These are phyloP conservation scores for Linyphia triangularis DNA, from an alignment of 2,888 invertebrate species.

Conservation along the genomic window DNA sequence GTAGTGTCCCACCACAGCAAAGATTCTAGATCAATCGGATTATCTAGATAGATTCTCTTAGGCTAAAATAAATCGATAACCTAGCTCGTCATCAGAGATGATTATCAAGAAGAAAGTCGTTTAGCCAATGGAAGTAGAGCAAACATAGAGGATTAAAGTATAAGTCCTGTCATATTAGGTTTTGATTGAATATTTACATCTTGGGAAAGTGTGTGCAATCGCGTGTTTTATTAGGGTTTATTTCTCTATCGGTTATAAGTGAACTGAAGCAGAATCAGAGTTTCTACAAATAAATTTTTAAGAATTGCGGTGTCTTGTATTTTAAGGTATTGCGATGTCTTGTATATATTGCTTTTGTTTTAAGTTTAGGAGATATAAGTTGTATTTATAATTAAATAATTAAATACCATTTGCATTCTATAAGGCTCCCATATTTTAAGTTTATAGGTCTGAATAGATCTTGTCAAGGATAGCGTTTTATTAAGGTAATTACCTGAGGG, in stretches of 20 bases:
- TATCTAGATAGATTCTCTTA: conserved; percentile 25
- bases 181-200: conserved; percentile 5
- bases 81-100: background rate
- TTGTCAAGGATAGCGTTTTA: no score
- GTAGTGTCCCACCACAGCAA: background rate
- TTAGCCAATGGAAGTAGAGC: background rate
- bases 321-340: background rate
- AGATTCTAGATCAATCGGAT: conserved; percentile 35
- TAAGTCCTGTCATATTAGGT: background rate
- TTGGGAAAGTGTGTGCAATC: background rate
- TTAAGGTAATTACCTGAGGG: no score
- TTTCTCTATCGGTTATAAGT: no score
- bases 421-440: no score
- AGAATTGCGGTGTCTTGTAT: background rate
- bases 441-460: no score
- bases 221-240: background rate
- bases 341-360: no score
- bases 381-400: no score
- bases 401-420: no score
- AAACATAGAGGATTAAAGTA: background rate
- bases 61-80: conserved; percentile 12
- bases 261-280: background rate
- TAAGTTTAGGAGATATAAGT: no score
- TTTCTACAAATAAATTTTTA: background rate
- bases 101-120: conserved; percentile 15